phyloP scores from a whole-genome alignment of 2,888 invertebrate genomes.

The Sinodicranocentrus sp. region DNA sequence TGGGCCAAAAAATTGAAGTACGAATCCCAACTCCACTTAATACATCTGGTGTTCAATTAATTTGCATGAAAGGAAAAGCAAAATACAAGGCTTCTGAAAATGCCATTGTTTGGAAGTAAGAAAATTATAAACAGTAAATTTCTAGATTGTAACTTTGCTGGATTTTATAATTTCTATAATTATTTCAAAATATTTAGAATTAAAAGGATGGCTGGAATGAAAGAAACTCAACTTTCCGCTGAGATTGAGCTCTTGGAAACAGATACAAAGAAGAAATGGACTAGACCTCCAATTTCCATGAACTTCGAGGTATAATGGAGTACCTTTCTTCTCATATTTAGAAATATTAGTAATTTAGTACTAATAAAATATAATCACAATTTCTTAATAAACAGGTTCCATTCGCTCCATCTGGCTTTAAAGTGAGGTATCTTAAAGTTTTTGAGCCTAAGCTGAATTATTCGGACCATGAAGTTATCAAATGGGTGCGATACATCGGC shows the following conservation, averaged over 20 bases:
- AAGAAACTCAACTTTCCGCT: constrained; percentile 99
- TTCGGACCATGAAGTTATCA: constrained; percentile 99
- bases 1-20: constrained; percentile 99
- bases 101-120: constrained; percentile 97
- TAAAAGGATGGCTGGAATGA: constrained; percentile 98
- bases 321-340: not conserved
- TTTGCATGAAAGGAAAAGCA: constrained; percentile 99
- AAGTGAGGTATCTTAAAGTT: constrained; percentile 99
- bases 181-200: constrained; percentile 81
- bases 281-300: constrained; percentile 99
- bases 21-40: constrained; percentile 99
- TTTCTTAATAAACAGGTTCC: constrained; percentile 85
- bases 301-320: constrained; percentile 90
- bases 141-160: constrained; percentile 7
- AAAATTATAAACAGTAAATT: not conserved
- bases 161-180: too few species aligned
- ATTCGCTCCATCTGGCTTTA: constrained; percentile 99
- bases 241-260: constrained; percentile 99
- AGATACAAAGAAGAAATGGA: constrained; percentile 99
- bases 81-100: constrained; percentile 99
- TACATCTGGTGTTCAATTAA: constrained; percentile 98
- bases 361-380: not conserved
- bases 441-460: constrained; percentile 99
- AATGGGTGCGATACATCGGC: constrained; percentile 99
- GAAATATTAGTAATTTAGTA: not conserved